phyloP scores from a whole-genome alignment of 2,113 vertebrate genomes.

The Elachura formosa region DNA sequence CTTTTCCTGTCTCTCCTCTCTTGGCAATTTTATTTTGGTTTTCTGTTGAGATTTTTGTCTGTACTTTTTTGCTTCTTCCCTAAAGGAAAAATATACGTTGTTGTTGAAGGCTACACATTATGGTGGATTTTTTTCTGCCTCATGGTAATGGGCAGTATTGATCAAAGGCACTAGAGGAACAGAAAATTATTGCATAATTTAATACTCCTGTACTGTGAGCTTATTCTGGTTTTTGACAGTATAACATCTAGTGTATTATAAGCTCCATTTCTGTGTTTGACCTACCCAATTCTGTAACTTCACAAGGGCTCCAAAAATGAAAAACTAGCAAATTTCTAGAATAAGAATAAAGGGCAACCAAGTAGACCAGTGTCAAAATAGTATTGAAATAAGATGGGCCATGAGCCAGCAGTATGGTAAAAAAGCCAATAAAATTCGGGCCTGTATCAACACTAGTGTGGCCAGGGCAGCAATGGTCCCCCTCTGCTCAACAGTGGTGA shows the following conservation, averaged over 20 bases:
- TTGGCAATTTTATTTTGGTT: not conserved
- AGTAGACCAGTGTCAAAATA: not conserved
- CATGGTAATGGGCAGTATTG: not conserved
- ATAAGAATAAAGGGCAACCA: not conserved
- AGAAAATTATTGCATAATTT: not conserved
- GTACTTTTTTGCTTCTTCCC: not conserved
- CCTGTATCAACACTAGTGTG: not conserved
- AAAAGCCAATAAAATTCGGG: not conserved
- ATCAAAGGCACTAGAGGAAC: not conserved
- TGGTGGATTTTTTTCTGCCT: not conserved
- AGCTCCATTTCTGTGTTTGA: not conserved
- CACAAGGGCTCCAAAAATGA: not conserved
- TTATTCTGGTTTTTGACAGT: not conserved
- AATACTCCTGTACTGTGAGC: not conserved
- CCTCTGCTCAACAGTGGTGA: fast-evolving
- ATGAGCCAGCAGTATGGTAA: not conserved
- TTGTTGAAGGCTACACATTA: not conserved
- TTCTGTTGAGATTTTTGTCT: not conserved
- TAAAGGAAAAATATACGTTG: not conserved
- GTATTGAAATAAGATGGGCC: not conserved
- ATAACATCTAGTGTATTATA: not conserved
- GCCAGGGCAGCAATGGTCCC: fast-evolving
- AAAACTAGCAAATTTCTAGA: not conserved
- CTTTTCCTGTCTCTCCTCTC: not conserved
- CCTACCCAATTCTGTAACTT: not conserved